Base-by-base conservation (phyloP, 2,797 vertebrate genomes). In the Danio kyathit region DNA sequence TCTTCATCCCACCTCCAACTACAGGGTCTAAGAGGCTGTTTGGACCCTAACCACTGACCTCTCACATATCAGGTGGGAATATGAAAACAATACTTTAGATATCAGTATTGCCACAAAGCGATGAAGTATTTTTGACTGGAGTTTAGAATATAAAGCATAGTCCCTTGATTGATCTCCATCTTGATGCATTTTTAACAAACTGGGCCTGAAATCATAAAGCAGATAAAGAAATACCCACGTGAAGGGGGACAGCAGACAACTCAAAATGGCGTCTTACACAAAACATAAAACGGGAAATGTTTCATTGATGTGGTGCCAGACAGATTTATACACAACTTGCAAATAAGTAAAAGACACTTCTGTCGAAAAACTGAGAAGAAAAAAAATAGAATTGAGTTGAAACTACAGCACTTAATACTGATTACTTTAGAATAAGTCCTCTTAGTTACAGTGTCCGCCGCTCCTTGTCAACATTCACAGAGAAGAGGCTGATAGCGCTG, bases 391-490 rank as follows among this genome's bases (percentile, higher is more conserved):
- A n/a, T 43, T 41, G 46, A 83, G 63, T 69, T 67, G 48, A 74
- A 77, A 81, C 76, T 82, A 83, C 81, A 86, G 79, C 79, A 84
- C 59, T 86, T 77, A 40, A 74, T 79, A 83, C 66, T 83, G 78
- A 73, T 81, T 80, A 64, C 49, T 79, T 71, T 83, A 44, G 72
- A 64, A 69, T 70, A 76, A 83, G 84, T 82, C 38, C 46, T 69
- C 74, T 79, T 56, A 72, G 76, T 82, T 80, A 70, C 81, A 76
- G 74, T 57, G 67, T 84, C 87, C 78, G 48, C 67, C 40, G 49
- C 77, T 82, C 65, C 73, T 78, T 63, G 46, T 81, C 82, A 81
- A 84, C 85, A 76, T 84, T 84, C 84, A 74, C 60, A 81, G 67
- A 83, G 80, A 70, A 82, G 76, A 74, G 80, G 63, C 73, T 73